phyloP scores from a whole-genome alignment of 2,888 invertebrate species.

The Brenthis ino region DNA sequence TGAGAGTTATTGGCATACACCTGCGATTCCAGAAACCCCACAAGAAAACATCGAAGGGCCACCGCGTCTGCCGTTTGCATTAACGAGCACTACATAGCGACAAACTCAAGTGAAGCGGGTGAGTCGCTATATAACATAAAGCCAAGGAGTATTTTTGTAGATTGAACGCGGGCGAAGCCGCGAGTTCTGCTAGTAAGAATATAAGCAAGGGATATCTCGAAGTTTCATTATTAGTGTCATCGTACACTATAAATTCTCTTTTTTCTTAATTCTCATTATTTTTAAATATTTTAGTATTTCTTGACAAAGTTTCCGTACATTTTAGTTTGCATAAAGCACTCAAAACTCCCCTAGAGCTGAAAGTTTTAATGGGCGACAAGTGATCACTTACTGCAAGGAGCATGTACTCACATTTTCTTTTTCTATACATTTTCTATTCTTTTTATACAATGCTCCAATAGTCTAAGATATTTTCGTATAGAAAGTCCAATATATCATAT shows the following conservation, averaged over 20 bases:
- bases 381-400: neutral
- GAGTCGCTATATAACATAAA: too few species aligned
- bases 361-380: neutral
- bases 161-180: too few species aligned
- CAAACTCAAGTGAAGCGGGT: too few species aligned
- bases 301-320: neutral
- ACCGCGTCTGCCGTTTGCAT: slow-evolving; percentile 46
- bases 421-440: neutral
- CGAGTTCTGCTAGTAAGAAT: too few species aligned
- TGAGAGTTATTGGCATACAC: slow-evolving; percentile 35
- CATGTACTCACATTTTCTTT: neutral
- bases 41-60: slow-evolving; percentile 41
- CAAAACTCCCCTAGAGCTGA: neutral
- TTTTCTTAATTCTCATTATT: neutral
- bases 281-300: neutral
- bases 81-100: slow-evolving; percentile 39
- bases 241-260: too few species aligned
- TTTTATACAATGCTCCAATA: neutral
- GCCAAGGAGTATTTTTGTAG: too few species aligned
- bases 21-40: slow-evolving; percentile 45
- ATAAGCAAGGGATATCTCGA: too few species aligned
- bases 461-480: too few species aligned
- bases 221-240: too few species aligned
- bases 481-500: too few species aligned
- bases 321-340: neutral